These are phyloP conservation scores for Carapus acus DNA, from an alignment of 2,797 vertebrate species.

Conservation along the genomic window DNA sequence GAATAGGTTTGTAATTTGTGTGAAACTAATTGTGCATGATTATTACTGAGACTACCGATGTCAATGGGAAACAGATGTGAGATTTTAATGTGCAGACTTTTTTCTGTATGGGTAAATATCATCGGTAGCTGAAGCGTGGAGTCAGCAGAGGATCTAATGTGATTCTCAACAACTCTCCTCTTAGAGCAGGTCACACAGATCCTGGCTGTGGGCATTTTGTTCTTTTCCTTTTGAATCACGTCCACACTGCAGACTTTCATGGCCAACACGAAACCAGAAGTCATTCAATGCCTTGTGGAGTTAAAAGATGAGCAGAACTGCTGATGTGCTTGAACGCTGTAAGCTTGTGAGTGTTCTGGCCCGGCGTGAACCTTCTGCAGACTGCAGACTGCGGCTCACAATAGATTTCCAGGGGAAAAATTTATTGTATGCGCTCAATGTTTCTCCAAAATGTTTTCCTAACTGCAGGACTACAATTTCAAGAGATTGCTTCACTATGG, in stretches of 20 bases:
- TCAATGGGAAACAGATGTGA: no score
- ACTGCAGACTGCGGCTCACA: slow-evolving; percentile 11
- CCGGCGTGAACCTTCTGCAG: slow-evolving; percentile 9
- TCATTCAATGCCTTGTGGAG: slow-evolving; percentile 16
- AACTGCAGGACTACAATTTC: slow-evolving; percentile 19
- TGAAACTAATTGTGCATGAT: neutral
- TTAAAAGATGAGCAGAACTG: slow-evolving; percentile 10
- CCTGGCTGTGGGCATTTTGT: slow-evolving; percentile 5
- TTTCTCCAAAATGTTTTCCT: slow-evolving; percentile 5
- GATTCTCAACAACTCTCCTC: neutral
- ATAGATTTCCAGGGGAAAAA: slow-evolving; percentile 13
- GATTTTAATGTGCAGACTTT: neutral
- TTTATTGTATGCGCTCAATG: slow-evolving; percentile 18
- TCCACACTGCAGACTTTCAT: slow-evolving; percentile 5
- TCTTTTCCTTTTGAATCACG: slow-evolving; percentile 3
- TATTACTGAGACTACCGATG: slow-evolving; percentile 4
- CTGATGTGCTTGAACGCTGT: slow-evolving; percentile 23
- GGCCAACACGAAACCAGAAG: slow-evolving; percentile 21
- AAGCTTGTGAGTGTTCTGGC: slow-evolving; percentile 25
- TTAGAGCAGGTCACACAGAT: neutral
- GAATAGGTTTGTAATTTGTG: slow-evolving; percentile 2
- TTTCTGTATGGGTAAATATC: neutral
- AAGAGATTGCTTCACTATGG: slow-evolving; percentile 11
- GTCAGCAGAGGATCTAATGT: neutral
- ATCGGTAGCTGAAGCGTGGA: slow-evolving; percentile 4